Conservation (phyloP, 2,797 vertebrate species). For the Melanotaenia boesemani region DNA sequence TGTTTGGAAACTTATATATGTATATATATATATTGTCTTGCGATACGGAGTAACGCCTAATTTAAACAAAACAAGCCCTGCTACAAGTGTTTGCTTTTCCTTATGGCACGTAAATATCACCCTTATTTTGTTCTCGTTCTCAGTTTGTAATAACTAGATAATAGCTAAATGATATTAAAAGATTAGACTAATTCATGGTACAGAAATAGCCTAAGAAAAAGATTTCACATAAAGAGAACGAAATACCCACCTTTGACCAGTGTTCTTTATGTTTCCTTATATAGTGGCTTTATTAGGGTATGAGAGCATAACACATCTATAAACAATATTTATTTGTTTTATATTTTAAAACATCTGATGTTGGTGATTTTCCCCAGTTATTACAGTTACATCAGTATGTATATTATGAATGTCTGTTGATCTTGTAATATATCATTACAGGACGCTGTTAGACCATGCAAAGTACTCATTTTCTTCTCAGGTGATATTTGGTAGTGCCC, state of each 20-base stretch:
- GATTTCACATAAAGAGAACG: too few species aligned
- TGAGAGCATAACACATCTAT: too few species aligned
- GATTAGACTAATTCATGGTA: background rate
- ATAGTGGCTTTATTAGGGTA: too few species aligned
- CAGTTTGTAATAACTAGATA: background rate
- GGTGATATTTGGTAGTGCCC: slow-evolving; percentile 27
- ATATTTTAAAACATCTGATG: too few species aligned
- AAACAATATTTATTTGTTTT: too few species aligned
- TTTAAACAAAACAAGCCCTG: background rate
- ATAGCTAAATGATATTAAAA: background rate
- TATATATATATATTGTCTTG: background rate
- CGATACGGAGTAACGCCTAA: background rate
- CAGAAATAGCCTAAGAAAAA: background rate
- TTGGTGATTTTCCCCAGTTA: background rate
- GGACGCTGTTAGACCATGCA: background rate
- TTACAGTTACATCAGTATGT: background rate
- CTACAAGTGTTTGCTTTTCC: background rate
- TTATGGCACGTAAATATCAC: background rate
- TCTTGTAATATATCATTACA: background rate
- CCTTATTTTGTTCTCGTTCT: background rate
- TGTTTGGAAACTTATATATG: background rate
- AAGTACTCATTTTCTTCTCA: slow-evolving; percentile 2
- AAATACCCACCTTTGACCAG: background rate
- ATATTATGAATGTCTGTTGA: background rate
- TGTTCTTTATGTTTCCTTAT: too few species aligned